A percentile compares a stretch with the other conserved stretches of the same genome.
These are phyloP conservation scores for Rhamphomyia laevipes DNA, from an alignment of 2,888 invertebrate species.

Conservation along the genomic window DNA sequence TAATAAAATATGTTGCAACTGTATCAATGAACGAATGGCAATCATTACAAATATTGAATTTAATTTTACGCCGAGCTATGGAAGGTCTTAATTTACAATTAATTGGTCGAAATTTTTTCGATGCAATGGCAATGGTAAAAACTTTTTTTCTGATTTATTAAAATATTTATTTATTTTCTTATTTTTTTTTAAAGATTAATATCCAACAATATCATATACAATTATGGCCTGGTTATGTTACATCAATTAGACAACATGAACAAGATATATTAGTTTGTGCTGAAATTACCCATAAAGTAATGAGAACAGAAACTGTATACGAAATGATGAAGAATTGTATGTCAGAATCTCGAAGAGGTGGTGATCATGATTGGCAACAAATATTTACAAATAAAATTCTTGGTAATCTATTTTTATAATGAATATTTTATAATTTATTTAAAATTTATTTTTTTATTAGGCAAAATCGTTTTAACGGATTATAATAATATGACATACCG, in stretches of 20 bases:
- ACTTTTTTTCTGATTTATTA: not conserved
- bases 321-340: conserved; percentile 49
- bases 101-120: conserved; percentile 62
- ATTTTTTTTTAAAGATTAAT: conserved; percentile 35
- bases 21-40: conserved; percentile 54
- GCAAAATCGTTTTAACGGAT: conserved; percentile 51
- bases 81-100: conserved; percentile 51
- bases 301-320: conserved; percentile 64
- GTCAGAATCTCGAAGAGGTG: conserved; percentile 27
- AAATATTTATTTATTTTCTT: not conserved
- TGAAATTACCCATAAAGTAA: conserved; percentile 74
- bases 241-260: conserved; percentile 77
- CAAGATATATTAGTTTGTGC: conserved; percentile 59
- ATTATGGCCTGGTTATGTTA: conserved; percentile 74
- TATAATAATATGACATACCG: conserved; percentile 56
- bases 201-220: conserved; percentile 54
- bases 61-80: conserved; percentile 52
- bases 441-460: conserved; percentile 12
- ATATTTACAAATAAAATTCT: conserved; percentile 43
- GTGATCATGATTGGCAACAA: conserved; percentile 41
- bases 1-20: conserved; percentile 49
- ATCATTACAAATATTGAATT: conserved; percentile 66
- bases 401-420: conserved; percentile 28
- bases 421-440: not conserved
- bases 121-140: conserved; percentile 51